phyloP scores from a whole-genome alignment of 1,140 invertebrate species.

The Calosoma granatense region DNA sequence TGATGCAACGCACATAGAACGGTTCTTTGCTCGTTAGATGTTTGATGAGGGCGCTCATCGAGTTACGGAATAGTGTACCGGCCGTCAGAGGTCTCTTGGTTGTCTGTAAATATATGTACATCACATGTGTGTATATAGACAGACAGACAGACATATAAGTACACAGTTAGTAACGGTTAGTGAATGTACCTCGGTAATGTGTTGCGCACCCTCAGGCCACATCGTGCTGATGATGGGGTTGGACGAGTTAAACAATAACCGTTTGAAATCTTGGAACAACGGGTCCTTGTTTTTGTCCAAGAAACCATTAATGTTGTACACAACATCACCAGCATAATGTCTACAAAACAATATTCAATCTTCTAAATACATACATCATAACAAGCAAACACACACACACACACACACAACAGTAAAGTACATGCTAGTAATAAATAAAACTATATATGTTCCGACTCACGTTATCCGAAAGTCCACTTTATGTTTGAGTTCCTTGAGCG shows the following conservation, averaged over 20 bases:
- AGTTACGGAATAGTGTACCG: constrained; percentile 88
- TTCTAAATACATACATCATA: background rate
- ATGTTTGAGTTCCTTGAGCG: constrained; percentile 71
- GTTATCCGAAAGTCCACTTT: constrained; percentile 75
- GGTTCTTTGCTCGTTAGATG: constrained; percentile 87
- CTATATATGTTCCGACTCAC: constrained; percentile 30
- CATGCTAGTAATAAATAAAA: background rate
- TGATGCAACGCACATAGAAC: constrained; percentile 93
- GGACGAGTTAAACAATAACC: constrained; percentile 72
- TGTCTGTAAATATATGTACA: constrained; percentile 46
- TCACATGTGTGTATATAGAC: constrained; percentile 1
- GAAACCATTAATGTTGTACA: constrained; percentile 81
- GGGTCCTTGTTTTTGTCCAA: constrained; percentile 95
- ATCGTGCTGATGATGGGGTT: constrained; percentile 70
- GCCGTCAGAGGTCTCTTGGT: constrained; percentile 89
- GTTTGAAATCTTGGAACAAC: constrained; percentile 91
- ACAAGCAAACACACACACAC: background rate
- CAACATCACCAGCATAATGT: constrained; percentile 95
- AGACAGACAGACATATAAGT: background rate
- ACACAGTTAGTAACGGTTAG: background rate
- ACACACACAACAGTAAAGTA: background rate
- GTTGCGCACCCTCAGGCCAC: constrained; percentile 91
- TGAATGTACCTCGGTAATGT: constrained; percentile 66
- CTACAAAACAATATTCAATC: constrained; percentile 31
- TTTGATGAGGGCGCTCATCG: constrained; percentile 82